Base-by-base conservation (phyloP, 1,140 invertebrate genomes). In the Drosophila sproati region DNA sequence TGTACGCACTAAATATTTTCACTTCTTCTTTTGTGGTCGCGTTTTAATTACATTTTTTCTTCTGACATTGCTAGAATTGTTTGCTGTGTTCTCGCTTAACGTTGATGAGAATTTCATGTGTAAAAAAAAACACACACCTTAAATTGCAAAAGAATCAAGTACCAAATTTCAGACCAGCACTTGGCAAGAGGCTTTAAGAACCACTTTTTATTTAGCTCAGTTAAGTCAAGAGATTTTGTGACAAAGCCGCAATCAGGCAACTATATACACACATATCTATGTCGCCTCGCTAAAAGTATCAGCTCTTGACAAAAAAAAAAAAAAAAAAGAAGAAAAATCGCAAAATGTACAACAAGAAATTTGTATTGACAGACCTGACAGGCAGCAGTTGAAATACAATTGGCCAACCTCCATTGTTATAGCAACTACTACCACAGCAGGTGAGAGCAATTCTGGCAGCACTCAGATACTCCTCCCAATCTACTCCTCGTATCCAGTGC, bases 351-450 rank as follows among this genome's bases (percentile, higher is more conserved):
- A 60, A 59, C 61, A 55, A 66, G 62, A 60, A 82, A 78, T 76
- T 80, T 81, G 63, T 70, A 80, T 81, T 68, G 73, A 76, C 78
- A 76, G 71, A 76, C 79, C 79, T 82, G 82, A 76, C 71, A 77
- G 62, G 55, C 64, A 73, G 80, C 70, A 75, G 64, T 81, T 78
- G 74, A 57, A 72, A 77, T 60, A 52, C 72, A 79, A 81, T 70
- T 69, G 71, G 54, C 75, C 78, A 87, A 76, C 75, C 71, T 69
- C 82, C 76, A 81, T 86, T 86, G 82, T 86, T 76, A 73, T 68
- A 82, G 78, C 85, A 85, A 80, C 73, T 77, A 80, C 64, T 43
- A n/a, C n/a, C 10, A 43, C 10, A 64, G 47, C 45, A 35, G 51
- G 47, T 48, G 47, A 70, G 66, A 72, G 80, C 66, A 41, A 29